Evolutionary conservation across 1,140 invertebrate species (phyloP), one percentile per base, ranked within the genome.

Genomic region (Patella vulgata): DNA sequence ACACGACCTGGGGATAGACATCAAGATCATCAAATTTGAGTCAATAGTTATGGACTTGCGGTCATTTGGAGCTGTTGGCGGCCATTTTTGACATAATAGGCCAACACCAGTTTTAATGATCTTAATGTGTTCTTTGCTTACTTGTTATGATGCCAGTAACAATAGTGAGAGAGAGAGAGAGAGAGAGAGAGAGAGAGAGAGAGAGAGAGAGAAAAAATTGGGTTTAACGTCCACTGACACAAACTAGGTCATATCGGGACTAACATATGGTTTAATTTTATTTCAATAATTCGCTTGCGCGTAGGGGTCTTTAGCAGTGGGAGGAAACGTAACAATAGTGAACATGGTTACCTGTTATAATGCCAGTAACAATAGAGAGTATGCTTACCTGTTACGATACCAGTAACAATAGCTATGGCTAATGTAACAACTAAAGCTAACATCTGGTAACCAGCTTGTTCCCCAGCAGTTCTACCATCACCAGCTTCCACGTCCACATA

Each of bases 371-470:
- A 9, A 12, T 6, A 11, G 8, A 47, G 8, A 12, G 19, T 21
- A 8, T 47, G 21, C 44, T 12, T 84, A 94, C 94, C 94, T 83
- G 93, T 93, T 56, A 94, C 64, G 64, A 90, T 75, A 47, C 94
- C 94, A n/a, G 90, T 89, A 54, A 89, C 85, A 33, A 93, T 85
- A 42, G 92, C 89, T 28, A 93, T 85, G 9, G 79, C 80, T 1
- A 96, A 50, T 0, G 93, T 95, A 5, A 92, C 78, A 3, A 82
- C 84, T 8, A 96, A 84, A 2, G 91, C 90, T 5, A 91, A 81
- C 44, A 94, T 82, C 86, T 96, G 94, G 84, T 89, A 93, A 8
- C 86, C 87, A 1, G 91, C 93, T 85, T 96, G 94, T n/a, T 86
- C 74, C 17, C 73, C 76, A 3, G 90, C 90, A 27, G 88, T 88